Conservation (phyloP, 1,140 invertebrate species). For the Sarcophaga bullata region DNA sequence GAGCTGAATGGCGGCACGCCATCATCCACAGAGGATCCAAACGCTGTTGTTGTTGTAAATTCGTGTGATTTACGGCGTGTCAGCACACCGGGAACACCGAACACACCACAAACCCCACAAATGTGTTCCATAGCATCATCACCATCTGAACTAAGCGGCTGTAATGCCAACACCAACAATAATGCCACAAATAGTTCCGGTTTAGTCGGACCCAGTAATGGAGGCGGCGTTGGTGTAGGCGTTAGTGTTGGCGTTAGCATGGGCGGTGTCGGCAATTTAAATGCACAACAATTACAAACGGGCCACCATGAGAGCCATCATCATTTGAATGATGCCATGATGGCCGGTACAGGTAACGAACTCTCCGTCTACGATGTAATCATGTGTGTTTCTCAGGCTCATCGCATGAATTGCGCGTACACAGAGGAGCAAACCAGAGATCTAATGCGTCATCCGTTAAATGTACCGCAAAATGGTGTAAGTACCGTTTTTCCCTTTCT, state of each 20-base stretch:
- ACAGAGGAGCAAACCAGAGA: slow-evolving; percentile 87
- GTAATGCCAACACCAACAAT: slow-evolving; percentile 61
- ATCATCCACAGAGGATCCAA: slow-evolving; percentile 56
- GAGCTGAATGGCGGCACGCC: slow-evolving; percentile 73
- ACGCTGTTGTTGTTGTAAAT: slow-evolving; percentile 48
- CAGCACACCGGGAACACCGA: slow-evolving; percentile 57
- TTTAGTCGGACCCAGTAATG: slow-evolving; percentile 51
- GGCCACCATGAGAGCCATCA: slow-evolving; percentile 47
- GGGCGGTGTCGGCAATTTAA: slow-evolving; percentile 32
- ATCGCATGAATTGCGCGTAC: slow-evolving; percentile 88
- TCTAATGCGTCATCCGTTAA: slow-evolving; percentile 69
- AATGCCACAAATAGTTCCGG: slow-evolving; percentile 46
- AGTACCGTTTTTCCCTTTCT: slow-evolving; percentile 36
- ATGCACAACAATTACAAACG: slow-evolving; percentile 27
- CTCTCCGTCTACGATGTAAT: slow-evolving; percentile 86
- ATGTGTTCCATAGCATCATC: slow-evolving; percentile 66
- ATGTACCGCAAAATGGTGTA: slow-evolving; percentile 66
- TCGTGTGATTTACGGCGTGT: slow-evolving; percentile 49
- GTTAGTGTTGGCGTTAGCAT: slow-evolving; percentile 43
- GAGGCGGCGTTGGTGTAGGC: slow-evolving; percentile 53
- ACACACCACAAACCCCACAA: slow-evolving; percentile 65
- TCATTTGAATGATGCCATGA: slow-evolving; percentile 45
- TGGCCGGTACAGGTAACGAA: slow-evolving; percentile 54
- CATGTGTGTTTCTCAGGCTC: slow-evolving; percentile 87
- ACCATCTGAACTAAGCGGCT: slow-evolving; percentile 62